phyloP scores from a whole-genome alignment of 2,113 vertebrate species.

The Athene cunicularia region DNA sequence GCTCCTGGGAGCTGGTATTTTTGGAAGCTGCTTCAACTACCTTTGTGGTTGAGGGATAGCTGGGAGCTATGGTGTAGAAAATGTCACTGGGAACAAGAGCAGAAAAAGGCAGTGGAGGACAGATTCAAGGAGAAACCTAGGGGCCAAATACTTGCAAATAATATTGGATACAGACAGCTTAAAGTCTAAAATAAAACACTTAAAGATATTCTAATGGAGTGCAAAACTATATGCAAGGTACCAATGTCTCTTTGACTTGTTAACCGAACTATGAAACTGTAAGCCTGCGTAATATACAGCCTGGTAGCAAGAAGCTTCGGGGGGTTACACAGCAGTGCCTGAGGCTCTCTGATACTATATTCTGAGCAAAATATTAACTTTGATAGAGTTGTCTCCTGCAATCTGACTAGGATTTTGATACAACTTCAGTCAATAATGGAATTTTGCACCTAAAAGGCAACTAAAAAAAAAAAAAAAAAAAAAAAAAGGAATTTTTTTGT shows the following conservation, averaged over 20 bases:
- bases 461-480: not conserved
- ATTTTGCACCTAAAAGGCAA: not conserved
- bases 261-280: slow-evolving; percentile 71
- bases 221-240: slow-evolving; percentile 29
- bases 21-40: slow-evolving; percentile 82
- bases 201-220: slow-evolving; percentile 62
- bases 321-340: slow-evolving; percentile 65
- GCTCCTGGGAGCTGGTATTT: slow-evolving; percentile 83
- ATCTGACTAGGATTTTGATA: slow-evolving; percentile 36
- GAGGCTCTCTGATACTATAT: slow-evolving; percentile 51
- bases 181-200: slow-evolving; percentile 56
- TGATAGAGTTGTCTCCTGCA: slow-evolving; percentile 54
- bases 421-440: not conserved
- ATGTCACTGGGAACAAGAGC: slow-evolving; percentile 74
- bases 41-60: slow-evolving; percentile 83
- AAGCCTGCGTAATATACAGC: slow-evolving; percentile 47
- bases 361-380: slow-evolving; percentile 64
- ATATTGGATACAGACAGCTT: slow-evolving; percentile 30
- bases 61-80: slow-evolving; percentile 78
- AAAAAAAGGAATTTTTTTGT: not conserved
- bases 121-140: slow-evolving; percentile 79
- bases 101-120: slow-evolving; percentile 70
- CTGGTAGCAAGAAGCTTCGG: slow-evolving; percentile 62
- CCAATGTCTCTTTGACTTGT: slow-evolving; percentile 64
- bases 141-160: slow-evolving; percentile 74